These are phyloP conservation scores for Dexiosoma caninum DNA, from an alignment of 2,888 invertebrate genomes.

Conservation along the genomic window DNA sequence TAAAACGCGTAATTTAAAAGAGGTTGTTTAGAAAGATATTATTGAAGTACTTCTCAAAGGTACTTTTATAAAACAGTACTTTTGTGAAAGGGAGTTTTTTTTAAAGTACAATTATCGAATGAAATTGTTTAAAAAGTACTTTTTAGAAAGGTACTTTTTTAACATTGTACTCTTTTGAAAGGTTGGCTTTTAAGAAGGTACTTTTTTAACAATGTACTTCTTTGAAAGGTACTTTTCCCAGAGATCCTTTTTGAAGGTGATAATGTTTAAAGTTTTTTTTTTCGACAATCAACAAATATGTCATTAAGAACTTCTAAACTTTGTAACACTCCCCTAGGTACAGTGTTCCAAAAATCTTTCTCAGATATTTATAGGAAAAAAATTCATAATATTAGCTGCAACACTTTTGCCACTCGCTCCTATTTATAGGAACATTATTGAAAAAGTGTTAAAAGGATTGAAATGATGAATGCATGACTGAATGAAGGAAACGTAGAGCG, in stretches of 20 bases:
- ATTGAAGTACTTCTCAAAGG: neutral
- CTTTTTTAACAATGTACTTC: neutral
- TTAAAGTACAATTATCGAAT: too few relatives aligned
- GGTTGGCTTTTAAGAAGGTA: neutral
- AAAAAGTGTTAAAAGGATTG: constrained; percentile 10
- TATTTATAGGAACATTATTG: constrained; percentile 1
- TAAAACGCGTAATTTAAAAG: too few relatives aligned
- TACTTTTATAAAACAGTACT: neutral
- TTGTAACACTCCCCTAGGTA: neutral
- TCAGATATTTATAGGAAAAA: constrained; percentile 19
- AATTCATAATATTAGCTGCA: constrained; percentile 37
- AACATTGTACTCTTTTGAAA: neutral
- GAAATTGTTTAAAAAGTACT: neutral
- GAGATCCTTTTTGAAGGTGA: neutral
- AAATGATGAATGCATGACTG: neutral
- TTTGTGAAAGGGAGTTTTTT: neutral
- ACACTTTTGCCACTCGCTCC: constrained; percentile 18
- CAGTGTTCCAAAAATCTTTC: constrained; percentile 4
- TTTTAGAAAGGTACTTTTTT: neutral
- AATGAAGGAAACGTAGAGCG: constrained; percentile 2
- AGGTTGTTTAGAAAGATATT: too few relatives aligned
- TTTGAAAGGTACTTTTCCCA: neutral
- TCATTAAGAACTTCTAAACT: neutral
- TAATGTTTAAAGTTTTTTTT: too few relatives aligned
- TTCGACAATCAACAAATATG: too few relatives aligned